Percentiles rank a stretch among this genome's conserved stretches.
Evolutionary conservation across 2,888 invertebrate species (phyloP).

Genomic region (Nephrotoma flavescens): DNA sequence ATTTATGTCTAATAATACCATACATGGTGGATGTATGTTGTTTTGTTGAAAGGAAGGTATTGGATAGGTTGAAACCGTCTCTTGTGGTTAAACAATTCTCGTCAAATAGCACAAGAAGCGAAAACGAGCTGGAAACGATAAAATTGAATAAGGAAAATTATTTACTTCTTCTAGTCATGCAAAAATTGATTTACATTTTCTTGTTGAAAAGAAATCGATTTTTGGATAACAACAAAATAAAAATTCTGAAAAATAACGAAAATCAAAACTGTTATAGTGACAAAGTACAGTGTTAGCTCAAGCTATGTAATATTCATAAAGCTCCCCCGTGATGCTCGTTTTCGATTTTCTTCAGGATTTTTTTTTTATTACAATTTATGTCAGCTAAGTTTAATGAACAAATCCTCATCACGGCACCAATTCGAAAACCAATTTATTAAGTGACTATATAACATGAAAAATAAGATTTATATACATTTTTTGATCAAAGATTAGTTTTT

Average conservation of each 20-base stretch:
- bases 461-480: background rate
- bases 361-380: background rate
- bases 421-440: background rate
- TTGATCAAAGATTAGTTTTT: background rate
- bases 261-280: background rate
- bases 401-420: background rate
- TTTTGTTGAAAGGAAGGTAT: too few relatives aligned
- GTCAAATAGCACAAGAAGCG: background rate
- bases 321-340: background rate
- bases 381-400: background rate
- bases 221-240: background rate
- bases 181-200: background rate
- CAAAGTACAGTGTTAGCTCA: background rate
- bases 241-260: background rate
- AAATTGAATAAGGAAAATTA: background rate
- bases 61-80: background rate
- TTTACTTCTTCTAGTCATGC: background rate
- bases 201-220: background rate
- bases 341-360: background rate
- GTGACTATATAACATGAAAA: background rate
- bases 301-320: background rate
- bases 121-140: background rate
- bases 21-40: too few relatives aligned
- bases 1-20: too few relatives aligned
- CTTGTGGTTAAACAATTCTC: background rate